Base-by-base conservation (phyloP, 2,113 vertebrate species). In the Eulacestoma nigropectus region DNA sequence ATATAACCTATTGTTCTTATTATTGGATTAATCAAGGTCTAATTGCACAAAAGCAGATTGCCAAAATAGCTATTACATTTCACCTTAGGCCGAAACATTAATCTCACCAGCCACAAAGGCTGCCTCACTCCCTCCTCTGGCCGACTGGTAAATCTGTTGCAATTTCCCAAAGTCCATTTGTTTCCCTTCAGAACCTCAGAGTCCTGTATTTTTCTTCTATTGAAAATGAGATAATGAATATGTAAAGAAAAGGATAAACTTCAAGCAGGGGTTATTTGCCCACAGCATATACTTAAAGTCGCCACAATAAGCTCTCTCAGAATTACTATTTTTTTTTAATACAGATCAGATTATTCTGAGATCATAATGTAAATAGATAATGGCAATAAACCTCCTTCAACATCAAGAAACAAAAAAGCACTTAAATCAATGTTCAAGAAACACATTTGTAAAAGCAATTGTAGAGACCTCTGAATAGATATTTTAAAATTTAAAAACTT, bases 81-180 rank as follows among this genome's bases (percentile, higher is more conserved):
- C 94, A 55, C 1, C 46, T 76, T 29, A 70, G 79, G 33, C 53
- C 44, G 49, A 78, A 83, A 39, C 18, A 21, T 26, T 23, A 47
- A 84, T 92, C 60, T 70, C 76, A 47, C 11, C 70, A 88, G 84
- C 63, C 81, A 89, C 77, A 80, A 75, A 89, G 73, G 60, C 57
- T 88, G 60, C 67, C 73, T 87, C 6, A 4, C 86, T 89, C 93
- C 91, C 78, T 95, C 84, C 75, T 90, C 95, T 96, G 94, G 89
- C 53, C 35, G 75, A 7, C 18, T 55, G 35, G 30, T 57, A 67
- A 85, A 93, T 87, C 70, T 85, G 6, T 37, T 69, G 76, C 10
- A 50, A 57, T 87, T 89, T 75, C 32, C 65, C 57, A 22, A 86
- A 59, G 53, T 26, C 29, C 9, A 4, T 35, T 82, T 65, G 5